phyloP scores from a whole-genome alignment of 2,888 invertebrate species.

The Sialis lutaria region DNA sequence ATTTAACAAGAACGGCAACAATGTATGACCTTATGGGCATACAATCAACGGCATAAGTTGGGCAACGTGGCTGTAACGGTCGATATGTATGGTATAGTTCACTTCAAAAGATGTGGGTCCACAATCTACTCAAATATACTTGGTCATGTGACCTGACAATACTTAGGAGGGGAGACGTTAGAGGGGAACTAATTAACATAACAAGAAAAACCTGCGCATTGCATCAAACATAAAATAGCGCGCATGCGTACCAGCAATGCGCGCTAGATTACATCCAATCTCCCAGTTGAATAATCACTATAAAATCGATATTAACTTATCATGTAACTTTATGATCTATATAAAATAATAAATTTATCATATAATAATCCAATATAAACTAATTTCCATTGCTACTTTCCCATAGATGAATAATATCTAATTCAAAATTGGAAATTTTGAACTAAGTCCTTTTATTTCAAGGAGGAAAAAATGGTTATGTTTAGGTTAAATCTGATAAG shows the following conservation, averaged over 20 bases:
- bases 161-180: background rate
- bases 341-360: too few relatives aligned
- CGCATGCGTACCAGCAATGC: background rate
- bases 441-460: too few relatives aligned
- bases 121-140: background rate
- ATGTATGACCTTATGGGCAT: conserved; percentile 4
- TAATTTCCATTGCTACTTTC: too few relatives aligned
- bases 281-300: background rate
- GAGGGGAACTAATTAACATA: background rate
- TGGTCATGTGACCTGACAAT: background rate
- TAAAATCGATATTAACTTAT: background rate
- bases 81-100: conserved; percentile 6
- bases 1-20: conserved; percentile 1
- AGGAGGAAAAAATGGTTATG: too few relatives aligned
- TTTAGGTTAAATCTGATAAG: too few relatives aligned
- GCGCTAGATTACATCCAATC: background rate
- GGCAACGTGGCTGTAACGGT: conserved; percentile 7
- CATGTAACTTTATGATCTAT: too few relatives aligned
- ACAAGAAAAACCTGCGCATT: background rate
- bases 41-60: conserved; percentile 2
- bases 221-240: background rate
- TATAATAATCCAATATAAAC: too few relatives aligned
- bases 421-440: too few relatives aligned
- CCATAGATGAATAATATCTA: too few relatives aligned
- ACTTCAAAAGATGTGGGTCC: background rate